These are phyloP conservation scores for Montifringilla adamsi DNA, from an alignment of 2,113 vertebrate species.

Conservation along the genomic window DNA sequence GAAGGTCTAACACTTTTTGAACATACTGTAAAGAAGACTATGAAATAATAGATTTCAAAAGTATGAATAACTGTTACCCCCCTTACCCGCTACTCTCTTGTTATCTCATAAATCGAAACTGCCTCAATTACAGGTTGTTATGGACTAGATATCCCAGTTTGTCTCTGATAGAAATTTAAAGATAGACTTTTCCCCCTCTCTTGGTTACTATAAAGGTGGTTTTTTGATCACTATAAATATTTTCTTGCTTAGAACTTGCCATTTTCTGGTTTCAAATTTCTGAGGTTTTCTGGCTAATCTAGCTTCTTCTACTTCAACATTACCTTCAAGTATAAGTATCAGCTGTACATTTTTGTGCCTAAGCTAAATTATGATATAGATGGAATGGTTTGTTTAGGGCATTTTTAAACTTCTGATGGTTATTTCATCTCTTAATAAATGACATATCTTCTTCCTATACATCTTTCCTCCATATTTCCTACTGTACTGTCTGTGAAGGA, in stretches of 20 bases:
- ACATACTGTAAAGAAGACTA: background rate
- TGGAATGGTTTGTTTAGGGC: rapidly evolving
- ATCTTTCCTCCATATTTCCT: background rate
- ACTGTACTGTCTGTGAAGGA: background rate
- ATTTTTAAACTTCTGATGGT: background rate
- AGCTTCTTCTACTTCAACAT: background rate
- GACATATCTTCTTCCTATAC: background rate
- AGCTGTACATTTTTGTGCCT: background rate
- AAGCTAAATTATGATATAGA: background rate
- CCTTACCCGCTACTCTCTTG: background rate
- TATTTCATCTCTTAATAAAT: background rate
- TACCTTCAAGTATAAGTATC: background rate
- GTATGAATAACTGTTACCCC: background rate
- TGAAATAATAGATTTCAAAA: conserved; percentile 6
- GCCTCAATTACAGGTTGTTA: background rate
- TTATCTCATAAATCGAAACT: background rate
- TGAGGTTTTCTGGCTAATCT: background rate
- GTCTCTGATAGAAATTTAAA: background rate
- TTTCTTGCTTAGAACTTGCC: background rate
- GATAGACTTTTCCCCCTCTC: background rate
- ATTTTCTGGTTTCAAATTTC: background rate
- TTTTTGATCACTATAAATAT: background rate
- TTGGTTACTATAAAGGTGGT: rapidly evolving
- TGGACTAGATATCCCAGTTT: background rate
- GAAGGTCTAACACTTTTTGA: conserved; percentile 32